A percentile compares a stretch with the other conserved stretches of the same genome.
These are phyloP conservation scores for Cydia strobilella DNA, from an alignment of 1,140 invertebrate species.

Conservation along the genomic window DNA sequence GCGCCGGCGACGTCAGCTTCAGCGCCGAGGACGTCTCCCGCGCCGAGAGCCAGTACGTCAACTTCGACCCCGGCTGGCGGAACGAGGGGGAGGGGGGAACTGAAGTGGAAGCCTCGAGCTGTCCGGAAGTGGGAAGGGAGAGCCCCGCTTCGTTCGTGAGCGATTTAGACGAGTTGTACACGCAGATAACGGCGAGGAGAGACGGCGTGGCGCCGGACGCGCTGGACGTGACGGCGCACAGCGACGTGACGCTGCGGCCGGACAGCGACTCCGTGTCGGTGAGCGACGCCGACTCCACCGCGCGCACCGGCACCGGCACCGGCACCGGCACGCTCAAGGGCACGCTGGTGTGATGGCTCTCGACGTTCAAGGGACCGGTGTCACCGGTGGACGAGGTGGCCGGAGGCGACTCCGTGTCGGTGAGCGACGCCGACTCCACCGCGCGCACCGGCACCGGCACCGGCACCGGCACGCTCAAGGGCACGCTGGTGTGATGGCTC, in stretches of 20 bases:
- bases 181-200: constrained; percentile 76
- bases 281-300: constrained; percentile 56
- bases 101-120: constrained; percentile 27
- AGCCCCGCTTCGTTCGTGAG: constrained; percentile 77
- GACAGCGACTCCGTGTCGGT: constrained; percentile 77
- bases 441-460: too few species aligned
- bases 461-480: too few species aligned
- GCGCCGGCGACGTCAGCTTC: constrained; percentile 78
- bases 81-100: constrained; percentile 61
- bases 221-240: constrained; percentile 64
- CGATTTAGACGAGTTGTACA: constrained; percentile 82
- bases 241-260: constrained; percentile 68
- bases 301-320: not conserved
- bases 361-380: too few species aligned
- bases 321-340: not conserved
- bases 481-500: too few species aligned
- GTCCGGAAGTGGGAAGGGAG: constrained; percentile 66
- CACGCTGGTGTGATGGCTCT: constrained; percentile 6
- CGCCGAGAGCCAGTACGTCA: constrained; percentile 76
- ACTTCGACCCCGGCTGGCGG: constrained; percentile 74
- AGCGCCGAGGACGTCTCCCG: constrained; percentile 76
- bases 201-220: constrained; percentile 45
- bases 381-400: constrained; percentile 65
- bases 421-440: constrained; percentile 59
- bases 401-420: constrained; percentile 76